phyloP scores from a whole-genome alignment of 2,797 vertebrate species.

The Pseudochromis fuscus region DNA sequence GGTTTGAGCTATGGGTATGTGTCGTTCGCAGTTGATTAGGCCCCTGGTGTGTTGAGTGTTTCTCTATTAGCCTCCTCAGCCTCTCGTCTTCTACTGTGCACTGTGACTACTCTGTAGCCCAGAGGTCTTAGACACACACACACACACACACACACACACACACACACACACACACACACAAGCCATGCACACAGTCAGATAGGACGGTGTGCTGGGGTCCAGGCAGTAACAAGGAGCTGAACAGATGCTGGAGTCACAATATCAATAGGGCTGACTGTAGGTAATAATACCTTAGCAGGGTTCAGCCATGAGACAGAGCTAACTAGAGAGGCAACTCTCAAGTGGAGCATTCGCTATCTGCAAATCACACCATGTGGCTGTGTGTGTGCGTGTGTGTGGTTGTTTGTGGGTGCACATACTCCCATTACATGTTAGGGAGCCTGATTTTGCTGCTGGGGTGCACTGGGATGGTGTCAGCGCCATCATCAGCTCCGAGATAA shows the following conservation, averaged over 20 bases:
- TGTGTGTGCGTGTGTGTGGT: conserved; percentile 26
- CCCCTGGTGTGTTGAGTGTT: conserved; percentile 79
- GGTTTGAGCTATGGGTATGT: conserved; percentile 63
- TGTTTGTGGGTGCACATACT: conserved; percentile 55
- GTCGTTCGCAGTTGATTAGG: conserved; percentile 80
- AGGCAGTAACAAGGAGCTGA: conserved; percentile 81
- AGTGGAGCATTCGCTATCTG: conserved; percentile 81
- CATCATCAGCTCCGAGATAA: conserved; percentile 75
- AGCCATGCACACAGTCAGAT: conserved; percentile 69
- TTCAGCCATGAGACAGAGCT: conserved; percentile 73
- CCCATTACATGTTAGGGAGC: conserved; percentile 63
- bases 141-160: conserved; percentile 16
- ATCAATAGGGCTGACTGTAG: conserved; percentile 80
- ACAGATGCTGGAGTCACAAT: conserved; percentile 82
- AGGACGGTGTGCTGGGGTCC: conserved; percentile 63
- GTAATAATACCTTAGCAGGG: conserved; percentile 79
- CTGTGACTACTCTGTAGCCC: conserved; percentile 71
- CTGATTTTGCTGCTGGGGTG: conserved; percentile 57
- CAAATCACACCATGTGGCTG: conserved; percentile 74
- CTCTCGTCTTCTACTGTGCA: conserved; percentile 66
- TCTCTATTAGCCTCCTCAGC: conserved; percentile 77
- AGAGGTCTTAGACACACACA: conserved; percentile 58
- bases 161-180: conserved; percentile 37
- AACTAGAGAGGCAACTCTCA: conserved; percentile 82
- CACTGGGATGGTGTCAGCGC: conserved; percentile 57